Conservation (phyloP, 2,888 invertebrate genomes). For the Agonopterix arenella region DNA sequence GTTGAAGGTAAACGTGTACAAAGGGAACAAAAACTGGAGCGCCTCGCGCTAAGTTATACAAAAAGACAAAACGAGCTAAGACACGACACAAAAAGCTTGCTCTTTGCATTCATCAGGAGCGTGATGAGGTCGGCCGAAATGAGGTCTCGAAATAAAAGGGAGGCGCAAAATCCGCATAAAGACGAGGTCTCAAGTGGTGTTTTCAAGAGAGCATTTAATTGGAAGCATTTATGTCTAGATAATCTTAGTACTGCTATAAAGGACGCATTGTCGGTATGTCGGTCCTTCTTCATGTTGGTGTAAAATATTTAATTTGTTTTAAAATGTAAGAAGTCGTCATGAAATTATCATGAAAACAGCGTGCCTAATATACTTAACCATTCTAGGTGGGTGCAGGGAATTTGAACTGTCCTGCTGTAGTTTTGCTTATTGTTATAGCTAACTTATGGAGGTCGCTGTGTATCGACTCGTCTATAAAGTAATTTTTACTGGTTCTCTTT, state of each 20-base stretch:
- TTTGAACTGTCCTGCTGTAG: too few species aligned
- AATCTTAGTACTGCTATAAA: background rate
- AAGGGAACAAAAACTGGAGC: conserved; percentile 6
- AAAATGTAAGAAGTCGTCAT: background rate
- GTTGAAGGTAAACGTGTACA: background rate
- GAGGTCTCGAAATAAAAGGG: conserved; percentile 38
- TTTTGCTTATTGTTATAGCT: too few species aligned
- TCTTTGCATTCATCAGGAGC: conserved; percentile 10
- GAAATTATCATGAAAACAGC: background rate
- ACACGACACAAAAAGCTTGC: conserved; percentile 22
- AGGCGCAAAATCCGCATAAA: background rate
- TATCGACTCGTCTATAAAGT: too few species aligned
- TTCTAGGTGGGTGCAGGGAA: too few species aligned
- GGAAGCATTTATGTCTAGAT: background rate
- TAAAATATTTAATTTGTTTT: background rate
- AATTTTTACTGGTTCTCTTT: too few species aligned
- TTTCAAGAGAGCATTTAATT: background rate
- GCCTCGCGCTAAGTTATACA: background rate
- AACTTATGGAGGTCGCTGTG: too few species aligned
- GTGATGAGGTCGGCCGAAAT: conserved; percentile 30
- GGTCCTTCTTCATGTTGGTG: background rate
- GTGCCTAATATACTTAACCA: too few species aligned
- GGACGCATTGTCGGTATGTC: too few species aligned
- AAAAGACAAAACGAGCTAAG: background rate
- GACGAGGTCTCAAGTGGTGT: background rate